A percentile compares a stretch with the other conserved stretches of the same genome.
phyloP scores from a whole-genome alignment of 2,113 vertebrate species.

The Choloepus hoffmanni region DNA sequence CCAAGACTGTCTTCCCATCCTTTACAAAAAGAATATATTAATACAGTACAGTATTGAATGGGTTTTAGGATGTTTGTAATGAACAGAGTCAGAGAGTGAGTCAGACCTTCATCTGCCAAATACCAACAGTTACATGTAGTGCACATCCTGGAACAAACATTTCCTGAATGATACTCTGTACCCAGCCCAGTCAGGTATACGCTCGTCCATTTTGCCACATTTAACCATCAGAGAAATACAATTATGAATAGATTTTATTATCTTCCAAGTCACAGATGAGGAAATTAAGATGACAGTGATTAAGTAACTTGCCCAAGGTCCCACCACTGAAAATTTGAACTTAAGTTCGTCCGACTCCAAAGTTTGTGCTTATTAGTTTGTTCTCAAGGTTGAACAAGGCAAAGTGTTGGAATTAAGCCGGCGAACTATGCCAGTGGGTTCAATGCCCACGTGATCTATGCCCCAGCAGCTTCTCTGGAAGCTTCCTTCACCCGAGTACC shows the following conservation, averaged over 20 bases:
- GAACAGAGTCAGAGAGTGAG: not conserved
- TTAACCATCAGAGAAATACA: not conserved
- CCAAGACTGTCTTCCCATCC: not conserved
- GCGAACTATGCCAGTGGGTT: not conserved
- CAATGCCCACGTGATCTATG: not conserved
- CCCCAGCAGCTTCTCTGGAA: not conserved
- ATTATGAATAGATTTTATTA: not conserved
- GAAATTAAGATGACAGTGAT: not conserved
- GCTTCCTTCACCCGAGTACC: not conserved
- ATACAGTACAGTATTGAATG: rapidly evolving
- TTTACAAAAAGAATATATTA: not conserved
- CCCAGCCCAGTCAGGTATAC: not conserved
- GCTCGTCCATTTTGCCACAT: not conserved
- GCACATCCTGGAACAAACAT: not conserved
- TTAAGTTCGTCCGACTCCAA: not conserved
- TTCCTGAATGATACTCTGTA: not conserved
- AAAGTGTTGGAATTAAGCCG: not conserved
- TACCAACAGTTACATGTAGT: not conserved
- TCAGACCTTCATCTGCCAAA: not conserved
- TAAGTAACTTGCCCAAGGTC: not conserved
- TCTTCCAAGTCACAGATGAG: not conserved
- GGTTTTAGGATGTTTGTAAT: not conserved
- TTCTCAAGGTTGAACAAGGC: not conserved
- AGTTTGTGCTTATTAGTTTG: not conserved
- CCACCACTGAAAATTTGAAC: not conserved